Conservation (phyloP, 2,888 invertebrate genomes). For the Arge pagana region DNA sequence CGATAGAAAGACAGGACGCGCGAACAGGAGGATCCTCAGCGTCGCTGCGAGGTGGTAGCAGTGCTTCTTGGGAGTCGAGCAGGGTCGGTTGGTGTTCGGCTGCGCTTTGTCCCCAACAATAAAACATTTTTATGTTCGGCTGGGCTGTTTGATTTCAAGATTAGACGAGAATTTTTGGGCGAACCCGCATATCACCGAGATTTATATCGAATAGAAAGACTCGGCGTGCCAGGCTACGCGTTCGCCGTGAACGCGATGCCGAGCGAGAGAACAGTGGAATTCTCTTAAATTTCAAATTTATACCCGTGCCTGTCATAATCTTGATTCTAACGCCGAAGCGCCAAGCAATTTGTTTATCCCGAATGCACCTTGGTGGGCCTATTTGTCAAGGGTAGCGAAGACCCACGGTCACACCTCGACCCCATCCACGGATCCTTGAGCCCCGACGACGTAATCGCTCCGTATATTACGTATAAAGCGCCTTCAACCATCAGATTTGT, state of each 20-base stretch:
- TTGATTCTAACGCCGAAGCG: conserved; percentile 53
- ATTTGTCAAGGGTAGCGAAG: conserved; percentile 44
- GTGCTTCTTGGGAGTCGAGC: conserved; percentile 18
- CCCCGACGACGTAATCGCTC: neutral
- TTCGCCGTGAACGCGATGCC: too few relatives aligned
- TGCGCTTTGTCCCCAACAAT: conserved; percentile 43
- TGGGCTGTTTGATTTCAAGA: conserved; percentile 56
- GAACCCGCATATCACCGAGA: conserved; percentile 59
- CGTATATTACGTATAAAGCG: too few relatives aligned
- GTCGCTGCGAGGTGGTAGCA: conserved; percentile 13
- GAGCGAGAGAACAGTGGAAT: conserved; percentile 36
- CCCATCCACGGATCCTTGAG: neutral
- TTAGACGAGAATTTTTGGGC: conserved; percentile 56
- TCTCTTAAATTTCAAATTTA: conserved; percentile 59
- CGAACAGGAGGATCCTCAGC: conserved; percentile 10
- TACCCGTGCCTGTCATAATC: conserved; percentile 55
- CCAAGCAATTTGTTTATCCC: conserved; percentile 43
- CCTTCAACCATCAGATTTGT: too few relatives aligned
- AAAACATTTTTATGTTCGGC: conserved; percentile 57
- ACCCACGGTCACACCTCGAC: conserved; percentile 10
- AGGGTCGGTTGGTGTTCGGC: conserved; percentile 23
- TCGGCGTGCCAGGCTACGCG: conserved; percentile 31
- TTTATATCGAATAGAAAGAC: conserved; percentile 49
- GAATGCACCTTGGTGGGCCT: conserved; percentile 49
- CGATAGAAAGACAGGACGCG: conserved; percentile 11